Evolutionary conservation across 2,888 invertebrate genomes (phyloP), one percentile per base, ranked within the genome.

Genomic region (Thyatira batis): DNA sequence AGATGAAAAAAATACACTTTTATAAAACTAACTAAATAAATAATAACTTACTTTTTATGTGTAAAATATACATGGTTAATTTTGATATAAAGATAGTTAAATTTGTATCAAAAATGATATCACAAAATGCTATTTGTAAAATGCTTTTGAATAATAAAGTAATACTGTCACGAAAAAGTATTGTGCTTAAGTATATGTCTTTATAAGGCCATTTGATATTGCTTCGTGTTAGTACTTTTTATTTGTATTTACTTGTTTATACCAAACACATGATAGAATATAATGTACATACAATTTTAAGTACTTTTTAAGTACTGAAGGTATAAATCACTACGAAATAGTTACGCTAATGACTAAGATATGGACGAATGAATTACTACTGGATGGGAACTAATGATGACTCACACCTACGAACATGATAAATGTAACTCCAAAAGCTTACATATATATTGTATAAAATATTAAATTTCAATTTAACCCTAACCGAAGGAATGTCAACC

Each of bases 291-390:
- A 39, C 48, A 33, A 39, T 46, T 73, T 80, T 84, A 83, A 84
- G 85, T 89, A 90, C 89, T 88, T 89, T 72, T 80, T 85, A 90
- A 89, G 89, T 85, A 88, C 86, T 58, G 58, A 66, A 69, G 61
- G 55, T 69, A 70, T 71, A 65, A 76, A 65, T 66, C 50, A 69
- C 71, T 80, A 78, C 70, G 58, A 73, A 77, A 68, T 68, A 72
- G 62, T 75, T 84, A 87, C 46, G 65, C 89, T 90, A 91, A 78
- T 91, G 91, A 91, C 91, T 91, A 90, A 78, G 80, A 84, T 84
- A 88, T 90, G 91, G 91, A 91, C 91, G 91, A 87, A 90, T 87
- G 84, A 73, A 76, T 85, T 87, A 63, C 82, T 82, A 84, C 65
- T 77, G 84, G 82, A 85, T 86, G 82, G 82, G 76, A 71, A 67